These are phyloP conservation scores for Tortrix viridana DNA, from an alignment of 2,888 invertebrate genomes.

Conservation along the genomic window DNA sequence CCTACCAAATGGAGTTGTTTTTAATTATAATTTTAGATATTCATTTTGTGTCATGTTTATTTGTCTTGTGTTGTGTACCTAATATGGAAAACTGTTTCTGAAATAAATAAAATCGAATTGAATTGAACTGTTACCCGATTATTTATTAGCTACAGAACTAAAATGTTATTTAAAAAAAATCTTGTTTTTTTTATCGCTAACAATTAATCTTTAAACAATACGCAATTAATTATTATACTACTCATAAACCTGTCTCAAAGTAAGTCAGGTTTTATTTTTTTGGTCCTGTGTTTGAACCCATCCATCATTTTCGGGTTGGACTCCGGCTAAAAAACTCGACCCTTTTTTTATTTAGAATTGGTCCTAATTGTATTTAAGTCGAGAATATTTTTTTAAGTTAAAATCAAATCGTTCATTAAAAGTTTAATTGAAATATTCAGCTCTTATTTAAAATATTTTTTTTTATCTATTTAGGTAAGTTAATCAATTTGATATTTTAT, in stretches of 20 bases:
- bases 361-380: not conserved
- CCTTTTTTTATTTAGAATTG: constrained; percentile 16
- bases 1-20: too few species aligned
- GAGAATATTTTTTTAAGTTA: not conserved
- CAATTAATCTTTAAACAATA: constrained; percentile 11
- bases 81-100: too few species aligned
- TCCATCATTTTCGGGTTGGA: constrained; percentile 24
- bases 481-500: too few species aligned
- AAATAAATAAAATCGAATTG: too few species aligned
- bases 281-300: constrained; percentile 1
- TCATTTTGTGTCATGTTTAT: too few species aligned
- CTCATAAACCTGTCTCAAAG: constrained; percentile 4
- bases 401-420: not conserved
- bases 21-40: too few species aligned
- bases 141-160: too few species aligned
- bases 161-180: too few species aligned
- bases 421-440: not conserved
- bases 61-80: too few species aligned
- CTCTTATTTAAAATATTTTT: too few species aligned
- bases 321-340: constrained; percentile 7
- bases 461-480: too few species aligned
- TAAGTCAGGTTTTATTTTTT: constrained; percentile 12
- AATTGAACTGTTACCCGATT: too few species aligned
- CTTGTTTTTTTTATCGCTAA: not conserved
- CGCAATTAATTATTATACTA: constrained; percentile 5